Evolutionary conservation across 1,140 invertebrate species (phyloP).

Genomic region (Bemisia tabaci): DNA sequence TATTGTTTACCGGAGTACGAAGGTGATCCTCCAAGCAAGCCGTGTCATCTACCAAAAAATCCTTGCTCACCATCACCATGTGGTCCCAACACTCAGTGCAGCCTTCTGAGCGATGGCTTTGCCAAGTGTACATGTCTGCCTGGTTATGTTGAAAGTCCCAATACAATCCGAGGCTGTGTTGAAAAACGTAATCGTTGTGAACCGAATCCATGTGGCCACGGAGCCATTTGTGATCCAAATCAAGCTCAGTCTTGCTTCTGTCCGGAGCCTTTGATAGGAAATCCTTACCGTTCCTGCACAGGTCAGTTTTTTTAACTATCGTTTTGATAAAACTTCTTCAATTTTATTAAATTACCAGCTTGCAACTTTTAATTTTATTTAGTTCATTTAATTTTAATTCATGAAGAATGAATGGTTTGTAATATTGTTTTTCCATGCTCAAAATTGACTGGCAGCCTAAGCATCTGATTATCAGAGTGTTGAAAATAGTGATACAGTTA

Average conservation of each 20-base stretch:
- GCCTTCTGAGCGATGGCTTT: constrained; percentile 62
- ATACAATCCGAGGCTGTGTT: constrained; percentile 70
- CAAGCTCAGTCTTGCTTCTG: constrained; percentile 66
- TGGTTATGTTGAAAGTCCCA: constrained; percentile 71
- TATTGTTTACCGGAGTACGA: constrained; percentile 80
- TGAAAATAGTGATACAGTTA: too few relatives aligned
- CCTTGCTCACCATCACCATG: constrained; percentile 75
- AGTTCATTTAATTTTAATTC: too few relatives aligned
- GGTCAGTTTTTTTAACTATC: constrained; percentile 31
- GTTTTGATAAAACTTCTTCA: too few relatives aligned
- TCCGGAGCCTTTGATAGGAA: constrained; percentile 54
- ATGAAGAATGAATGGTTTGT: too few relatives aligned
- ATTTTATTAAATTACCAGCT: too few relatives aligned
- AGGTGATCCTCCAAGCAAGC: constrained; percentile 58
- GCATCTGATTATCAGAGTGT: too few relatives aligned
- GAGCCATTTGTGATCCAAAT: constrained; percentile 63
- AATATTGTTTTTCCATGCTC: too few relatives aligned
- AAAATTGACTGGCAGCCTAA: too few relatives aligned
- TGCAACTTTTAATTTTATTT: too few relatives aligned
- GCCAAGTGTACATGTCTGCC: constrained; percentile 73
- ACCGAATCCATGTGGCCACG: constrained; percentile 62
- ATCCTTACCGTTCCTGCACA: constrained; percentile 58
- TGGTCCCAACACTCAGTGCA: constrained; percentile 75
- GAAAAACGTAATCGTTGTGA: constrained; percentile 62
- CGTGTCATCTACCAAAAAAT: constrained; percentile 50